These are phyloP conservation scores for Siphamia tubifer DNA, from an alignment of 2,113 vertebrate species.

Conservation along the genomic window DNA sequence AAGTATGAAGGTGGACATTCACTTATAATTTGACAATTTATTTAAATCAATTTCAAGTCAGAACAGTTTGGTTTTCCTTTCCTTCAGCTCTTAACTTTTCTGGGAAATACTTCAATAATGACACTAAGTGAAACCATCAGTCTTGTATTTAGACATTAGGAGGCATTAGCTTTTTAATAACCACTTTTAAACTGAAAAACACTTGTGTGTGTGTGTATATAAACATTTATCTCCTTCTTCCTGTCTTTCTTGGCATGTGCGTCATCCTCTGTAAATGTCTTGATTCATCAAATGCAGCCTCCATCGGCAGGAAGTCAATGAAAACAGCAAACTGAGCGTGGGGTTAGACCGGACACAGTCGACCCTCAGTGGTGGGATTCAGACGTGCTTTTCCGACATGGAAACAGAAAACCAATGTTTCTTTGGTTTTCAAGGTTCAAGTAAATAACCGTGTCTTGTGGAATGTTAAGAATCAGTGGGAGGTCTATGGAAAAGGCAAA, in stretches of 20 bases:
- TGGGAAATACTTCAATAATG: neutral
- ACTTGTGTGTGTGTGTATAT: neutral
- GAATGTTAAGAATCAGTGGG: neutral
- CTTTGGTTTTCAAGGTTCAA: neutral
- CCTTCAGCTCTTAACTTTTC: too few relatives aligned
- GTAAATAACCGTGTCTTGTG: neutral
- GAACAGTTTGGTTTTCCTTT: too few relatives aligned
- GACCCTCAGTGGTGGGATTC: neutral
- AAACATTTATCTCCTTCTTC: neutral
- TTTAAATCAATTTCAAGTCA: too few relatives aligned
- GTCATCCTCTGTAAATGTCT: neutral
- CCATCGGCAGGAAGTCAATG: slow-evolving; percentile 5
- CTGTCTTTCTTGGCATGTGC: neutral
- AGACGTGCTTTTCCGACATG: neutral
- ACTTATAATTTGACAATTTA: too few relatives aligned
- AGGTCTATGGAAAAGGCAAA: neutral
- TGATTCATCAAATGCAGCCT: neutral
- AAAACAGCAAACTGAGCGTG: neutral
- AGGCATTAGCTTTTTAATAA: neutral
- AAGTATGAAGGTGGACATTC: too few relatives aligned
- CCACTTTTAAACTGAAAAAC: neutral
- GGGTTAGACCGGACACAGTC: neutral
- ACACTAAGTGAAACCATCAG: neutral
- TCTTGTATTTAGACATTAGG: neutral
- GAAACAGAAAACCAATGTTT: neutral